phyloP scores from a whole-genome alignment of 2,113 vertebrate genomes.

The Tringa solitaria region DNA sequence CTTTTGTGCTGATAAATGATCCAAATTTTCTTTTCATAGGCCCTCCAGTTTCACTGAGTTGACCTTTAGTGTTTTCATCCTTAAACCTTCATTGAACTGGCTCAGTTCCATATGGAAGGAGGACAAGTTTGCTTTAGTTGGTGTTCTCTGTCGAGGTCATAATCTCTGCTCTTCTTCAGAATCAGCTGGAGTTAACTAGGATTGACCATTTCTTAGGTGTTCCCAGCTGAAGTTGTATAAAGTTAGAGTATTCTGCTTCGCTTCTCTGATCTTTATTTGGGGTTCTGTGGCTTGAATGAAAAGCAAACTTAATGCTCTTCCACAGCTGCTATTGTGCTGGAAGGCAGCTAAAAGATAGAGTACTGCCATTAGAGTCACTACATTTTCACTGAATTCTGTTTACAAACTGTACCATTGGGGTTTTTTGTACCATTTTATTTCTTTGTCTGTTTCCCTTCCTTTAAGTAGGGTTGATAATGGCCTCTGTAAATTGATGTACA shows the following conservation, averaged over 20 bases:
- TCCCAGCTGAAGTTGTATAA: not conserved
- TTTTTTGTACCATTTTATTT: not conserved
- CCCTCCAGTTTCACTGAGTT: not conserved
- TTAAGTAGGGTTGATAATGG: not conserved
- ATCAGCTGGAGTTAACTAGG: not conserved
- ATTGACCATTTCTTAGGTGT: not conserved
- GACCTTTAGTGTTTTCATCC: not conserved
- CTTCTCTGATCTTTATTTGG: not conserved
- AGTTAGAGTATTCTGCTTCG: not conserved
- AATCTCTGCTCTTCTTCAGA: not conserved
- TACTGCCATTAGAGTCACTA: not conserved
- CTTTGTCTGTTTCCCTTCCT: not conserved
- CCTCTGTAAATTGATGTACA: not conserved
- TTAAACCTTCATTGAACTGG: not conserved
- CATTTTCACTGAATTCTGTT: not conserved
- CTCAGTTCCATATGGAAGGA: not conserved
- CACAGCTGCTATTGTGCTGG: not conserved
- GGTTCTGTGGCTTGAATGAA: not conserved
- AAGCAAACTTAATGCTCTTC: not conserved
- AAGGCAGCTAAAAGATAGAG: not conserved
- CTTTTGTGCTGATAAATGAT: not conserved
- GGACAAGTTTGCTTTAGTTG: not conserved
- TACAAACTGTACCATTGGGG: not conserved
- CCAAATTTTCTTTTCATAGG: not conserved
- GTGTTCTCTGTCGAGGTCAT: not conserved